Conservation (phyloP, 2,113 vertebrate species). For the Eulacestoma nigropectus region DNA sequence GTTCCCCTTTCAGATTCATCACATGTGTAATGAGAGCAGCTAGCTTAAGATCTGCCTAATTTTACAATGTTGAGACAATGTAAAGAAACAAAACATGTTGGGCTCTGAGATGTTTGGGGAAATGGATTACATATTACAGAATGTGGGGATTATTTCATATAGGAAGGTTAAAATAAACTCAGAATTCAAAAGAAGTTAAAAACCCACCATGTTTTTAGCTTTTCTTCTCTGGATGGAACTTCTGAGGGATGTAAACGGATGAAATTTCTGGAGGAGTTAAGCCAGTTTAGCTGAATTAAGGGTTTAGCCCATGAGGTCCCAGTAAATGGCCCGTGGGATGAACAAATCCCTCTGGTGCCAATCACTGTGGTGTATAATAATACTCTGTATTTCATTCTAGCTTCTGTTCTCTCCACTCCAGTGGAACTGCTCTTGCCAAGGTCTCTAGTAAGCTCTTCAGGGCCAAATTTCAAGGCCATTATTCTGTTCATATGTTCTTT, state of each 20-base stretch:
- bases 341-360: neutral
- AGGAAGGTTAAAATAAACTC: neutral
- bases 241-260: neutral
- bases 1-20: conserved; percentile 23
- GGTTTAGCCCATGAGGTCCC: neutral
- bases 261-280: neutral
- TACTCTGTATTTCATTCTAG: neutral
- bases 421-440: conserved; percentile 39
- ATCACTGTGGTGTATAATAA: neutral
- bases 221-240: neutral
- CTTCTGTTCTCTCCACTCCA: conserved; percentile 44
- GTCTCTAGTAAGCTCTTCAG: conserved; percentile 35
- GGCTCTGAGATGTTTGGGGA: neutral
- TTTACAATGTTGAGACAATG: neutral
- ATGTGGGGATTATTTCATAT: neutral
- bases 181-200: neutral
- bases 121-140: neutral
- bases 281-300: neutral
- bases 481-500: conserved; percentile 48
- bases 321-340: neutral
- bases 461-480: conserved; percentile 50
- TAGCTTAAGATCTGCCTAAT: neutral
- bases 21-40: conserved; percentile 17
- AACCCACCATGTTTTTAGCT: neutral
- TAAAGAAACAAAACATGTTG: neutral